Conservation (phyloP, 2,113 vertebrate species). For the Sinocyclocheilus rhinocerous region DNA sequence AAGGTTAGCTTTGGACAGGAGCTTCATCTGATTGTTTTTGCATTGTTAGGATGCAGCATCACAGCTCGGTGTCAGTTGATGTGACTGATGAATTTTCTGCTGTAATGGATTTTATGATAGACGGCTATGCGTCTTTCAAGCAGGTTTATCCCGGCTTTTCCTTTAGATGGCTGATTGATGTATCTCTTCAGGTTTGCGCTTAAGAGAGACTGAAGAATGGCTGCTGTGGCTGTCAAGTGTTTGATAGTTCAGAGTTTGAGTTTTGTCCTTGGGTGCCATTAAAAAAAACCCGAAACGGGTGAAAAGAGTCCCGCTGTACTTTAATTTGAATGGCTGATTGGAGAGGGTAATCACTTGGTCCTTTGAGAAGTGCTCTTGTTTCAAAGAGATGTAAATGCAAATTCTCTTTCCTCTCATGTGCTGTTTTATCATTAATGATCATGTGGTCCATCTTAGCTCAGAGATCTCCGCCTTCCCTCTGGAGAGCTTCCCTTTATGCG, state of each 20-base stretch:
- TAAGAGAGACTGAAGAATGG: constrained; percentile 34
- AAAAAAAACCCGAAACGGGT: neutral
- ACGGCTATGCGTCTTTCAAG: constrained; percentile 28
- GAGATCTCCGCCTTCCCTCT: constrained; percentile 12
- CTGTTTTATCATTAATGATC: constrained; percentile 30
- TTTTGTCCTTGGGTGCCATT: neutral
- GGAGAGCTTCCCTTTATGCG: constrained; percentile 74
- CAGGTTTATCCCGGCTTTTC: constrained; percentile 28
- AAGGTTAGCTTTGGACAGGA: neutral
- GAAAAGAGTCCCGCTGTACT: constrained; percentile 22
- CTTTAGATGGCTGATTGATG: constrained; percentile 45
- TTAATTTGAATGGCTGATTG: constrained; percentile 27
- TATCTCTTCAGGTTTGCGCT: constrained; percentile 12
- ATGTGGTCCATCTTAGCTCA: constrained; percentile 19
- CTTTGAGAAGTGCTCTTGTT: constrained; percentile 38
- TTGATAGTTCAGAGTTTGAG: constrained; percentile 33
- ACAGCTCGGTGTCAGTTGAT: constrained; percentile 20
- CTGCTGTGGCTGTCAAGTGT: neutral
- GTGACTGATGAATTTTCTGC: constrained; percentile 14
- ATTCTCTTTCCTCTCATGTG: constrained; percentile 40
- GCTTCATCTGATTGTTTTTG: neutral
- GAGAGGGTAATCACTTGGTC: constrained; percentile 52
- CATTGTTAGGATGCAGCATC: constrained; percentile 18
- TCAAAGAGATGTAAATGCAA: constrained; percentile 46
- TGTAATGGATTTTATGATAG: constrained; percentile 39